Conservation (phyloP, 2,888 invertebrate species). For the Drosophila rubida region DNA sequence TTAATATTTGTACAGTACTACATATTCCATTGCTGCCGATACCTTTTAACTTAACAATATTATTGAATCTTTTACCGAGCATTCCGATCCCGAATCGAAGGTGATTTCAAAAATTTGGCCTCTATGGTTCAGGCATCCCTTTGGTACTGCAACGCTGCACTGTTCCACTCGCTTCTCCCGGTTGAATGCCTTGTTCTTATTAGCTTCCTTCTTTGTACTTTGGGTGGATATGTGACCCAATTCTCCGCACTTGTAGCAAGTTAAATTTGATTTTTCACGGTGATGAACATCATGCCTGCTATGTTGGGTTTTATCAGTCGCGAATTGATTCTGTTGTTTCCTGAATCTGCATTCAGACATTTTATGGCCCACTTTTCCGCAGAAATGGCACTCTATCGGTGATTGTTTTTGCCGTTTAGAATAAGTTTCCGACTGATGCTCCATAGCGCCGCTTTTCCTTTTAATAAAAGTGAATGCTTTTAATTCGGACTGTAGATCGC, state of each 20-base stretch:
- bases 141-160: slow-evolving; percentile 34
- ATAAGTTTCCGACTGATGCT: no score
- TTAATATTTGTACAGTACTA: slow-evolving; percentile 29
- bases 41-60: slow-evolving; percentile 35
- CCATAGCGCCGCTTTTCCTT: no score
- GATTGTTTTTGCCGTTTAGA: no score
- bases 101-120: slow-evolving; percentile 32
- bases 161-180: slow-evolving; percentile 31
- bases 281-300: slow-evolving; percentile 18
- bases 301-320: slow-evolving; percentile 19
- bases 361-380: no score
- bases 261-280: slow-evolving; percentile 24
- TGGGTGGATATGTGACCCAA: slow-evolving; percentile 31
- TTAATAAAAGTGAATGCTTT: no score
- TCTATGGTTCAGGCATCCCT: slow-evolving; percentile 22
- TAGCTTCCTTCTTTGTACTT: slow-evolving; percentile 17
- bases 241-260: slow-evolving; percentile 30
- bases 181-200: slow-evolving; percentile 13
- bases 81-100: slow-evolving; percentile 37
- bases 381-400: no score
- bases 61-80: slow-evolving; percentile 35
- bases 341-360: no score
- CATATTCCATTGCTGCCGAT: slow-evolving; percentile 30
- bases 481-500: no score
- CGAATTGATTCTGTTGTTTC: slow-evolving; percentile 9